These are phyloP conservation scores for Reinhardtius hippoglossoides DNA, from an alignment of 2,113 vertebrate species.

Conservation along the genomic window DNA sequence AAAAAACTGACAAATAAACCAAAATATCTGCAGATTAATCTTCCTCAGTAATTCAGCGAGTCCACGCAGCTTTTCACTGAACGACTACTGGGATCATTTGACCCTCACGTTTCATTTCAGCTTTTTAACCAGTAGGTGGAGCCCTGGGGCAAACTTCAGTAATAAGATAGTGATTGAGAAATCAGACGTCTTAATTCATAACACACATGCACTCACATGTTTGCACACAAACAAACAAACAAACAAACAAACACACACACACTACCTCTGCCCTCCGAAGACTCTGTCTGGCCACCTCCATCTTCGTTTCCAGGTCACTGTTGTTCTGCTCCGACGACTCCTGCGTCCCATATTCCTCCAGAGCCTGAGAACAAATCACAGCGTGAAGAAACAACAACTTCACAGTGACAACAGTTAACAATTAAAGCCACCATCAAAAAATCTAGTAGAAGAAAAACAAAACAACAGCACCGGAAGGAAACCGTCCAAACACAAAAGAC, in stretches of 20 bases:
- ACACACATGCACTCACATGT: slow-evolving; percentile 5
- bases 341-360: slow-evolving; percentile 88
- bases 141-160: not conserved
- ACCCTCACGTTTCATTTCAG: not conserved
- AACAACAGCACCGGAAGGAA: not conserved
- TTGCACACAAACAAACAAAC: not conserved
- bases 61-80: not conserved
- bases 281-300: slow-evolving; percentile 90
- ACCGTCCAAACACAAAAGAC: not conserved
- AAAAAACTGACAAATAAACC: no score
- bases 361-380: slow-evolving; percentile 74
- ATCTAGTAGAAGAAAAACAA: not conserved
- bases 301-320: slow-evolving; percentile 90
- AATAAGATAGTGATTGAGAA: slow-evolving; percentile 5
- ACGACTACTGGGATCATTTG: not conserved
- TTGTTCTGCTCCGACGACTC: slow-evolving; percentile 86
- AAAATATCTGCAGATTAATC: not conserved
- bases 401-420: not conserved
- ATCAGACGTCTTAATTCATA: not conserved
- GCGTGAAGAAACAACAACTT: no score
- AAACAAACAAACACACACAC: not conserved
- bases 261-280: slow-evolving; percentile 94
- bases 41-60: not conserved
- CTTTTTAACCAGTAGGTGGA: slow-evolving; percentile 61
- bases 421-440: not conserved